Base-by-base conservation (phyloP, 64 coral and sea anemone genomes). In the Trachythela sp. region DNA sequence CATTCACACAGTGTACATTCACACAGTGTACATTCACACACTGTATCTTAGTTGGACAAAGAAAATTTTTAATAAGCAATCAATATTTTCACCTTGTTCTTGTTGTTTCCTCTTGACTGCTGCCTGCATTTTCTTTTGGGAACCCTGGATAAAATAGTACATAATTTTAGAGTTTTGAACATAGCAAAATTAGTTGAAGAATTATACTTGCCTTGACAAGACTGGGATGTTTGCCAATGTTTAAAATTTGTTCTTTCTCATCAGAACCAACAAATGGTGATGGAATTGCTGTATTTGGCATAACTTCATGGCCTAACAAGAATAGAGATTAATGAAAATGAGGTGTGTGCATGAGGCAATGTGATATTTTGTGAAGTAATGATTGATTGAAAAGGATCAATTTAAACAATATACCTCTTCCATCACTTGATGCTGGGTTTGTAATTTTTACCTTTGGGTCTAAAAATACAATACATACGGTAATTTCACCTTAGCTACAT, bases 211-310 rank as follows among this genome's bases (percentile, higher is more conserved):
- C 87, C 83, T 91, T 94, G 48, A 94, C 48, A 8, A 91, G 52
- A 67, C 93, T 94, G 59, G 94, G 94, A 77, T 97, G 94, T 92
- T 94, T 93, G 11, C 92, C 92, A 36, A 97, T 91, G 89, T 92
- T 97, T 48, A 95, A 48, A 0, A 88, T 77, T 84, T 93, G 88
- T 36, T 93, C 94, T 70, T 92, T 93, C 48, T 97, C 94, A 37
- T 92, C 60, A 0, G 92, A 54, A 36, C 92, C 91, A 52, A 90
- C 91, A 48, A 90, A 88, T 0, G 92, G 90, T 43, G 95, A 93
- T 4, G 93, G 91, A 37, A 97, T 97, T 67, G 90, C 95, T 92
- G 86, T 92, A 39, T 97, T 94, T 39, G 95, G 93, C 54, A 87
- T 85, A 49, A 94, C 72, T 68, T 91, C 89, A 94, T 86, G n/a